A percentile compares a stretch with the other conserved stretches of the same genome.
Evolutionary conservation across 2,888 invertebrate genomes (phyloP).

Genomic region (Lithophane semibrunnea): DNA sequence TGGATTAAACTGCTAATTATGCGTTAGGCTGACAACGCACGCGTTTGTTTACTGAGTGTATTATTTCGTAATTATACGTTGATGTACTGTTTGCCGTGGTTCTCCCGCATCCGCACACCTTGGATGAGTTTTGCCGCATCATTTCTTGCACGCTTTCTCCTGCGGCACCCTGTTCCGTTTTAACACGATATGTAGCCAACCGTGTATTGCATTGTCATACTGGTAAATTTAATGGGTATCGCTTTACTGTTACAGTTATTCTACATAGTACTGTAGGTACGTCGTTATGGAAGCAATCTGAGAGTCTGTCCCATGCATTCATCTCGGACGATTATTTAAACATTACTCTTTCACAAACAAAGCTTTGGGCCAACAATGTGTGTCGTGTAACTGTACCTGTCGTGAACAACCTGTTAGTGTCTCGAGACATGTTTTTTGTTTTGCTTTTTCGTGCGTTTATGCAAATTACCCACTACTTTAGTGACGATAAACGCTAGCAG

Average conservation of each 20-base stretch:
- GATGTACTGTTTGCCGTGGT: slow-evolving; percentile 69
- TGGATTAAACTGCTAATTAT: slow-evolving; percentile 36
- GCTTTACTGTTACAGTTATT: slow-evolving; percentile 21
- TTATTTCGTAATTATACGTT: slow-evolving; percentile 76
- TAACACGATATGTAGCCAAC: slow-evolving; percentile 57
- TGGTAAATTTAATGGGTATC: slow-evolving; percentile 16
- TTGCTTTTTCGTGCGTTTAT: slow-evolving; percentile 29
- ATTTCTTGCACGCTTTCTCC: slow-evolving; percentile 77
- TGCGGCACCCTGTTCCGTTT: slow-evolving; percentile 67
- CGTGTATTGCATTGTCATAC: slow-evolving; percentile 44
- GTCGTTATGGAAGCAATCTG: slow-evolving; percentile 22
- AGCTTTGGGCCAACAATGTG: slow-evolving; percentile 74
- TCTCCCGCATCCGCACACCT: slow-evolving; percentile 58
- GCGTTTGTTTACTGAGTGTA: slow-evolving; percentile 67
- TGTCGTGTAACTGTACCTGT: slow-evolving; percentile 82
- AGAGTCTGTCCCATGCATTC: slow-evolving; percentile 36
- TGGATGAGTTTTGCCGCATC: slow-evolving; percentile 72
- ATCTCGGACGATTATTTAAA: slow-evolving; percentile 55
- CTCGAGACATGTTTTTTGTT: slow-evolving; percentile 55
- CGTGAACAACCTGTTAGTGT: slow-evolving; percentile 81
- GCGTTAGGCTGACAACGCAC: slow-evolving; percentile 60
- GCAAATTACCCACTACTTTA: slow-evolving; percentile 30
- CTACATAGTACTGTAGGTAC: neutral
- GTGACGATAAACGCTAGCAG: slow-evolving; percentile 9
- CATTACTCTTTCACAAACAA: slow-evolving; percentile 62